Evolutionary conservation across 2,888 invertebrate species (phyloP).

Genomic region (Coelinius sp.): DNA sequence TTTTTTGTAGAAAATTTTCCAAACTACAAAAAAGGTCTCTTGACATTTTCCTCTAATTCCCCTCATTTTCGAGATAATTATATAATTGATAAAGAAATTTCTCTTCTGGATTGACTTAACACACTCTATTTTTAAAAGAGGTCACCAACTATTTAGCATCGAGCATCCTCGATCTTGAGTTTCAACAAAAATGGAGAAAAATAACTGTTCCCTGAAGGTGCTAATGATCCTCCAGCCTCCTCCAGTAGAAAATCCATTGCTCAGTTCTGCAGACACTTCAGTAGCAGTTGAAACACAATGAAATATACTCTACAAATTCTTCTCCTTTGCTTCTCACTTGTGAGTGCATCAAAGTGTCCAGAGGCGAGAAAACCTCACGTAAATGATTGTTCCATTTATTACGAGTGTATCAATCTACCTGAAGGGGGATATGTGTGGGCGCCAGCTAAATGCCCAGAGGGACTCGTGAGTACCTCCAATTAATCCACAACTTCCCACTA

Average conservation of each 20-base stretch:
- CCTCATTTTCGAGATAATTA: too few relatives aligned
- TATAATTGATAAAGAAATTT: not conserved
- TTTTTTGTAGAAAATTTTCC: not conserved
- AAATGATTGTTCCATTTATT: slow-evolving; percentile 63
- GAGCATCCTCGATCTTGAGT: slow-evolving; percentile 7
- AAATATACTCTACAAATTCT: not conserved
- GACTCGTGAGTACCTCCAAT: slow-evolving; percentile 56
- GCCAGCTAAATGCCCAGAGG: slow-evolving; percentile 61
- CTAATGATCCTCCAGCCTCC: slow-evolving; percentile 35
- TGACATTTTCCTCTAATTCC: too few relatives aligned
- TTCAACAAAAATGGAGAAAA: not conserved
- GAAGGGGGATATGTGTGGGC: slow-evolving; percentile 62
- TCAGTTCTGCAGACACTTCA: not conserved
- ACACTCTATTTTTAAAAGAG: not conserved
- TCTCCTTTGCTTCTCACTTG: slow-evolving; percentile 31
- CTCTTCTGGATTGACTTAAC: not conserved
- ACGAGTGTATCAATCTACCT: slow-evolving; percentile 63
- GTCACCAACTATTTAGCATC: slow-evolving; percentile 25
- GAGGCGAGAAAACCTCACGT: slow-evolving; percentile 61
- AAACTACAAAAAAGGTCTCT: too few relatives aligned
- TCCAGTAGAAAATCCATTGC: not conserved
- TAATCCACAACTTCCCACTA: slow-evolving; percentile 13
- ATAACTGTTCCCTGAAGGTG: slow-evolving; percentile 50
- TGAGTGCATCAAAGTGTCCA: slow-evolving; percentile 59
- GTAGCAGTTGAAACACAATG: slow-evolving; percentile 44